Evolutionary conservation across 2,797 vertebrate species (phyloP).

Genomic region (Gallinago stenura): DNA sequence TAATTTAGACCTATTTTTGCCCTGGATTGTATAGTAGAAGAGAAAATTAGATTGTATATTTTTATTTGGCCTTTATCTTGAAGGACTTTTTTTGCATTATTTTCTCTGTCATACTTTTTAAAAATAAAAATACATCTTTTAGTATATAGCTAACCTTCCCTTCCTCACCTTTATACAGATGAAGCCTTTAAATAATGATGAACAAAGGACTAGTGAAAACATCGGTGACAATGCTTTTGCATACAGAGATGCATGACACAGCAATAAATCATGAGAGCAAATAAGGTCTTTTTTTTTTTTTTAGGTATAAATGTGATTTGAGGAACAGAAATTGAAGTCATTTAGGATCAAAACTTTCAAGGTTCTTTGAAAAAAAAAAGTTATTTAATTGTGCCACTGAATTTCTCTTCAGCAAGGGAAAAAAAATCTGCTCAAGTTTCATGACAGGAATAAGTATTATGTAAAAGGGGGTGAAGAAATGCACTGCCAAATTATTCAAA

Average conservation of each 20-base stretch:
- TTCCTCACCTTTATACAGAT: not conserved
- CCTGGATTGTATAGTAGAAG: not conserved
- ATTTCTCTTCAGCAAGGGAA: not conserved
- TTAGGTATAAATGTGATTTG: not conserved
- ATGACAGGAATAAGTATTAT: not conserved
- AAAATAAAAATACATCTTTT: not conserved
- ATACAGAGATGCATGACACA: not conserved
- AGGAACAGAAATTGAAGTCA: not conserved
- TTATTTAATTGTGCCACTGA: not conserved
- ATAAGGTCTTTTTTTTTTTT: not conserved
- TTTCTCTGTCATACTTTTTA: not conserved
- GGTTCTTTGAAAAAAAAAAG: not conserved
- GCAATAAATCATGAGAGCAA: not conserved
- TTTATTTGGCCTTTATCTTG: not conserved
- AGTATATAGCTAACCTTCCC: not conserved
- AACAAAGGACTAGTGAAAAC: not conserved
- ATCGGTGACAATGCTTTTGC: not conserved
- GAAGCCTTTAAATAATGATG: not conserved
- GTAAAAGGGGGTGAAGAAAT: not conserved
- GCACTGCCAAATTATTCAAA: not conserved
- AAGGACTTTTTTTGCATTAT: not conserved
- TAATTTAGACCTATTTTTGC: not conserved
- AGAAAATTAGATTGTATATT: not conserved
- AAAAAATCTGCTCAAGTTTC: not conserved
- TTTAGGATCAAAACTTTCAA: not conserved